phyloP scores from a whole-genome alignment of 2,888 invertebrate genomes.

The Hedya salicella region DNA sequence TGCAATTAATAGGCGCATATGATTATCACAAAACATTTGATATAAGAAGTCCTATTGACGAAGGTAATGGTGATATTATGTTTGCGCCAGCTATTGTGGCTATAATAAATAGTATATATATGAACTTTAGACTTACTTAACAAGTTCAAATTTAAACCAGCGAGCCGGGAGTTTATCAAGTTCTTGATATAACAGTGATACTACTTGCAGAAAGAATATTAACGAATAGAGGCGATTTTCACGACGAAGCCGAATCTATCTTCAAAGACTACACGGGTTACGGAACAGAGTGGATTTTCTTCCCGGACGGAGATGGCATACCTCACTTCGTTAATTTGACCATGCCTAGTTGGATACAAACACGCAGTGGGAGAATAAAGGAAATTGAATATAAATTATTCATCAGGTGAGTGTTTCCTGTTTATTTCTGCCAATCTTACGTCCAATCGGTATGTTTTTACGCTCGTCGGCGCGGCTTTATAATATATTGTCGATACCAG shows the following conservation, averaged over 20 bases:
- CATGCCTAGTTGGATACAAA: constrained; percentile 24
- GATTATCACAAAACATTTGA: background rate
- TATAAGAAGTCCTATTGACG: background rate
- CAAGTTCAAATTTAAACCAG: background rate
- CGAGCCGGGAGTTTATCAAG: background rate
- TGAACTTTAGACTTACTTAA: background rate
- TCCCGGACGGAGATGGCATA: constrained; percentile 72
- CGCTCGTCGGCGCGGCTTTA: too few relatives aligned
- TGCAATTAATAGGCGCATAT: constrained; percentile 2
- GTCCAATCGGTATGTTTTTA: too few relatives aligned
- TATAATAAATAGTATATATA: background rate
- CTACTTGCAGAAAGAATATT: constrained; percentile 17
- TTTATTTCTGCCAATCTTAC: background rate
- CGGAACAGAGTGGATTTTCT: constrained; percentile 74
- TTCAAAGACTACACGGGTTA: constrained; percentile 54
- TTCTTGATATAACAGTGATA: background rate
- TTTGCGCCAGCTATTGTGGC: background rate
- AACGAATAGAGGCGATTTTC: constrained; percentile 7
- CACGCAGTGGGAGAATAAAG: constrained; percentile 3
- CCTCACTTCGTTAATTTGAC: constrained; percentile 61
- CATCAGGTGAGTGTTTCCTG: constrained; percentile 59
- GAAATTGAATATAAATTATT: constrained; percentile 70
- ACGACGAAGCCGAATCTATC: background rate
- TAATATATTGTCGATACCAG: too few relatives aligned
- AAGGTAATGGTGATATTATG: constrained; percentile 9